Conservation (phyloP, 2,888 invertebrate genomes). For the Calliscelio sp. region DNA sequence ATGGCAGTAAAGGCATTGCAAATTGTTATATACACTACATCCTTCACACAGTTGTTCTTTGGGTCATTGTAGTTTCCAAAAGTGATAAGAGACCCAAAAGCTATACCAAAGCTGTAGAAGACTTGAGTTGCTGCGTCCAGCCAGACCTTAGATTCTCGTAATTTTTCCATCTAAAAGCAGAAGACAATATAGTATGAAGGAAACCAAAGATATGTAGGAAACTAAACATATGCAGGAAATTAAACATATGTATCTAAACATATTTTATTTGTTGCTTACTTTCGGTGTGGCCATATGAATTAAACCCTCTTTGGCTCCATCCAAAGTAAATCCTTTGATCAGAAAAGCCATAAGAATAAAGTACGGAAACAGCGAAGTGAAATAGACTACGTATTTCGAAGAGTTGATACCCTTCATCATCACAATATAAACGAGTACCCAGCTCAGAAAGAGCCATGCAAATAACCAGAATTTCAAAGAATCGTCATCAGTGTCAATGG, state of each 20-base stretch:
- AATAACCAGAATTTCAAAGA: constrained; percentile 97
- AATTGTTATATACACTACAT: constrained; percentile 29
- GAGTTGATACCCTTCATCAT: constrained; percentile 99
- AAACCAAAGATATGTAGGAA: no score
- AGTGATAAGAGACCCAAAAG: constrained; percentile 27
- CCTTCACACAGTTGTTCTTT: constrained; percentile 23
- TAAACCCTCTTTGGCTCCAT: no score
- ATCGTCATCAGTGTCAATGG: constrained; percentile 94
- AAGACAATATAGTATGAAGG: no score
- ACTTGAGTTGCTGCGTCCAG: constrained; percentile 52
- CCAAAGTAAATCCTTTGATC: no score
- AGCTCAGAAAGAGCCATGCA: constrained; percentile 93
- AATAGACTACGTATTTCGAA: constrained; percentile 97
- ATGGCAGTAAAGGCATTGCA: constrained; percentile 41
- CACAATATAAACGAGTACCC: constrained; percentile 97
- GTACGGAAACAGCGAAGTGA: no score
- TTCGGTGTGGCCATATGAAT: no score
- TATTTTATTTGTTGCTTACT: no score
- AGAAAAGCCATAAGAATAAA: no score
- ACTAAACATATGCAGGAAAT: no score
- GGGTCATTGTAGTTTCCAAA: constrained; percentile 16
- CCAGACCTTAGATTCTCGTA: constrained; percentile 35
- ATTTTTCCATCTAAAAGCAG: constrained; percentile 82
- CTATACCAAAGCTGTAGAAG: constrained; percentile 50
- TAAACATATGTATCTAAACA: no score